Base-by-base conservation (phyloP, 2,113 vertebrate species). In the Silurus meridionalis region DNA sequence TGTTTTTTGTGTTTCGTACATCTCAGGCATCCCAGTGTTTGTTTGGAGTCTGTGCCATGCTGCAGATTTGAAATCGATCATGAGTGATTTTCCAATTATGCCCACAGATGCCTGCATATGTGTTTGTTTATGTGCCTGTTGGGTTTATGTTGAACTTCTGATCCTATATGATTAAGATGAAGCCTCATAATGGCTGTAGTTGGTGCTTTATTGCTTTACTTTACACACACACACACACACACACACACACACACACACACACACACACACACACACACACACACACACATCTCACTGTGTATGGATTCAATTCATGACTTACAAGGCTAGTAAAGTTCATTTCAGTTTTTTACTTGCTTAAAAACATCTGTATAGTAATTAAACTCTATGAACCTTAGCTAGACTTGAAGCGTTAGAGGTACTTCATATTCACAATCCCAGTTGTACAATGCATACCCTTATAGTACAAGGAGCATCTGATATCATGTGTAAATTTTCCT, bases 161-260 rank as follows among this genome's bases (percentile, higher is more conserved):
- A 58, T 48, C 66, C 21, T 80, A 80, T 84, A 82, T 83, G 86
- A 64, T 69, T 80, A 82, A 53, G 55, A 52, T 80, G 61, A 75
- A 88, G 64, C 37, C n/a, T n/a, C 75, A 86, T 80, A 67, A 84
- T 60, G 28, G 57, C 55, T 83, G 67, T n/a, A 74, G 60, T 83
- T 55, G 21, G 55, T 58, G 82, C 66, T 58, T 72, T 10, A 48
- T 7, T 71, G 53, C 66, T 9, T 58, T 80, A 37, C 37, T 3
- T 37, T 37, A 37, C 78, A 21, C 55, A 58, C 17, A 28, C 25
- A 1, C 9, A 79, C 25, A 25, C 28, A 23, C 55, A 28, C 37
- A 37, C 37, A 37, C 37, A 37, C 37, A 37, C 37, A 37, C 37
- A 37, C 37, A 37, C 37, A 37, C 37, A 37, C 37, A 37, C 37